Base-by-base conservation (phyloP, 2,113 vertebrate species). In the Platichthys stellatus region DNA sequence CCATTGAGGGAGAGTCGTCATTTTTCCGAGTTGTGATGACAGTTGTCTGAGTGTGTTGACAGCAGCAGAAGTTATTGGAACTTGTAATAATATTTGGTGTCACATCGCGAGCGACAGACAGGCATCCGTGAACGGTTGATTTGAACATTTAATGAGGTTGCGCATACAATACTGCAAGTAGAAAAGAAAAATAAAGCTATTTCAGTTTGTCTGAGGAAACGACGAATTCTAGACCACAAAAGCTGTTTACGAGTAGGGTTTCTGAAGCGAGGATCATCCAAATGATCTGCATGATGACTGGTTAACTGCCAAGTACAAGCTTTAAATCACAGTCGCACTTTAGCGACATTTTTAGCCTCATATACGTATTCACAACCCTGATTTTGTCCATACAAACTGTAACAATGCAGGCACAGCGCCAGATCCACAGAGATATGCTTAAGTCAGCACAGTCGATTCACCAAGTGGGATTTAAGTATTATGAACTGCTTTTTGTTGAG, bases 21-120 rank as follows among this genome's bases (percentile, higher is more conserved):
- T 78, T 59, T 81, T 53, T 76, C 77, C 23, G 76, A 76, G 80
- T 45, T 66, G 76, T 20, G 78, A 81, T 85, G 87, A 84, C 90
- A 80, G 80, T 80, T 47, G 69, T 35, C 70, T 63, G 81, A 15
- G 10, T 77, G 66, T 80, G 77, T 63, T 74, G 86, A 87, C 85
- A 74, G 82, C 72, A 5, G 65, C n/a, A 64, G 61, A 85, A 80
- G 86, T 85, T 84, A 79, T 88, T 78, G 69, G 23, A 75, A 86
- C 74, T 68, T 63, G 54, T 72, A 69, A 83, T 89, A 49, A 69
- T 26, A 58, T 54, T 74, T 21, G 2, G 45, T 65, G 84, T 66
- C 72, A 69, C 73, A 65, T 85, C 70, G 40, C 56, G 64, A 62
- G 69, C 80, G 78, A 89, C 62, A 69, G 81, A 74, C 61, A 61